phyloP scores from a whole-genome alignment of 1,140 invertebrate species.

The Parapsyche elsis region DNA sequence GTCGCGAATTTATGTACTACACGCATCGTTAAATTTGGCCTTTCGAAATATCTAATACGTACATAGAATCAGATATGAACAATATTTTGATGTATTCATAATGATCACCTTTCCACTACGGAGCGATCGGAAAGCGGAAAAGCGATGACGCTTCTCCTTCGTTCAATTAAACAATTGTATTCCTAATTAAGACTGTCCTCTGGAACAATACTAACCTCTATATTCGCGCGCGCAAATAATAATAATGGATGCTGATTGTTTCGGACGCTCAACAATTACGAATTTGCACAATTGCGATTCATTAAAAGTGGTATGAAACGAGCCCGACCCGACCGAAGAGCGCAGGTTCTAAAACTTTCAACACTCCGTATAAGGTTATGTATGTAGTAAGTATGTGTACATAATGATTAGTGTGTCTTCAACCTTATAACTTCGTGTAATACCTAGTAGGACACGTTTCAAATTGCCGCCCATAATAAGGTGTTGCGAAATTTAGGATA shows the following conservation, averaged over 20 bases:
- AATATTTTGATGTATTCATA: no score
- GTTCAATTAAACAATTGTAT: conserved; percentile 32
- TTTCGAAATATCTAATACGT: no score
- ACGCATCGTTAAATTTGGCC: no score
- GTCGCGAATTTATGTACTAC: no score
- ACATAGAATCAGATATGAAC: no score
- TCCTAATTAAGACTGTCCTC: conserved; percentile 29
- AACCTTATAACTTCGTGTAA: no score
- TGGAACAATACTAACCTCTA: not conserved
- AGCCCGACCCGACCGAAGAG: not conserved
- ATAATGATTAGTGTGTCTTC: no score
- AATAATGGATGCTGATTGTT: conserved; percentile 36
- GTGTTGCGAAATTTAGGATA: conserved; percentile 24
- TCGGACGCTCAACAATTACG: conserved; percentile 24
- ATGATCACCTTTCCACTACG: not conserved
- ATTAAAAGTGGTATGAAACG: not conserved
- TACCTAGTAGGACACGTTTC: not conserved
- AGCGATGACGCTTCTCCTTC: conserved; percentile 24
- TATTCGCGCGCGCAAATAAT: conserved; percentile 3
- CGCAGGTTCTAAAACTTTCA: not conserved
- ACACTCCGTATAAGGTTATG: not conserved
- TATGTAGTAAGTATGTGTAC: no score
- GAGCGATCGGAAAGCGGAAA: conserved; percentile 20
- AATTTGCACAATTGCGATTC: conserved; percentile 19
- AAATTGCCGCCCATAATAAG: conserved; percentile 29